Evolutionary conservation across 2,888 invertebrate species (phyloP).

Genomic region (Meiosimyza platycephala): DNA sequence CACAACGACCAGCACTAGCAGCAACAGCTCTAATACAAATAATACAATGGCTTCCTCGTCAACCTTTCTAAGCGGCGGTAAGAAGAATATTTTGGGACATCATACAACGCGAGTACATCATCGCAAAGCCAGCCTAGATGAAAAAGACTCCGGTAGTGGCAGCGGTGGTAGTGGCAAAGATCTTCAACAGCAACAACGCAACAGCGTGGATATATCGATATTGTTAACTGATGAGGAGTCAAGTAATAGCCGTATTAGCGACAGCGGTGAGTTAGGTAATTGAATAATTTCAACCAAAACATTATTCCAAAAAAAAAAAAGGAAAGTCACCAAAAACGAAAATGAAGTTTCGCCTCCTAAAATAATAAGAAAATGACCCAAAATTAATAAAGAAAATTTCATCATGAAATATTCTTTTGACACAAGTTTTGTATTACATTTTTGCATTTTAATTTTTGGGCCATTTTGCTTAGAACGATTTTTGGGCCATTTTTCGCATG

Average conservation of each 20-base stretch:
- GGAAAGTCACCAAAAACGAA: background rate
- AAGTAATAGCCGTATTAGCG: conserved; percentile 63
- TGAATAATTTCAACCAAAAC: background rate
- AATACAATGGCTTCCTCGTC: conserved; percentile 42
- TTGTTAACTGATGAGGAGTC: conserved; percentile 64
- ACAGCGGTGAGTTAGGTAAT: conserved; percentile 58
- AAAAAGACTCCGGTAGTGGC: conserved; percentile 59
- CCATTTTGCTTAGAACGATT: too few relatives aligned
- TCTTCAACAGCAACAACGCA: conserved; percentile 56
- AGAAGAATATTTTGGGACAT: conserved; percentile 46
- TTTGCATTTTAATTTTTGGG: too few relatives aligned
- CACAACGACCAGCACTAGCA: conserved; percentile 51
- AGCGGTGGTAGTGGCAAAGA: conserved; percentile 52
- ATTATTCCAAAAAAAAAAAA: too few relatives aligned
- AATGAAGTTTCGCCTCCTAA: background rate
- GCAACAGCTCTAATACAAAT: conserved; percentile 51
- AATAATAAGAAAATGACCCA: background rate
- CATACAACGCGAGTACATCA: conserved; percentile 48
- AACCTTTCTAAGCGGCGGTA: conserved; percentile 37
- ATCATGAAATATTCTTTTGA: too few relatives aligned
- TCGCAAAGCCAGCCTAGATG: conserved; percentile 61
- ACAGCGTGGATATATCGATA: conserved; percentile 63
- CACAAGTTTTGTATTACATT: too few relatives aligned
- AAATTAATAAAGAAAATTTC: too few relatives aligned
- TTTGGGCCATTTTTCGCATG: too few relatives aligned